These are phyloP conservation scores for Scalopus aquaticus DNA, from an alignment of 2,113 vertebrate genomes.

Conservation along the genomic window DNA sequence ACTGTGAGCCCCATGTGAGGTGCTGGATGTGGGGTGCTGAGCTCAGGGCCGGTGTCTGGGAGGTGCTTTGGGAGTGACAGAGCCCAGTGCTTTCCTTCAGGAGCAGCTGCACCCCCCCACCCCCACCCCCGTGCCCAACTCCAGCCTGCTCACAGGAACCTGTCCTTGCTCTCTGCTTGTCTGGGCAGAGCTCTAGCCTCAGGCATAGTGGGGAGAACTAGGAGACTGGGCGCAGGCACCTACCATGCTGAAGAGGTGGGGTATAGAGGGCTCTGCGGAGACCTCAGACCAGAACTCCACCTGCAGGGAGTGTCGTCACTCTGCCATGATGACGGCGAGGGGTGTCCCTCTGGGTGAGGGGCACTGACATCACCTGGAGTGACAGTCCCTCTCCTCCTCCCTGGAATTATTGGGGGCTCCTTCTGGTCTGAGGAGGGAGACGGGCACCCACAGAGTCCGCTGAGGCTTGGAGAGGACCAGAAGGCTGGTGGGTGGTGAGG, in stretches of 20 bases:
- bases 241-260: not conserved
- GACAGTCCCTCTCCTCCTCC: not conserved
- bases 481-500: constrained; percentile 44
- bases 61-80: not conserved
- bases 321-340: not conserved
- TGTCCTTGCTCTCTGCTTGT: not conserved
- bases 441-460: not conserved
- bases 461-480: constrained; percentile 23
- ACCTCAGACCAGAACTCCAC: not conserved
- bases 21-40: not conserved
- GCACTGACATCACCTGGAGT: not conserved
- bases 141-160: not conserved
- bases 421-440: not conserved
- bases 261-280: not conserved
- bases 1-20: not conserved
- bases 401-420: not conserved
- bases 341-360: no score
- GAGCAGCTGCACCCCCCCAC: not conserved
- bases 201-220: not conserved
- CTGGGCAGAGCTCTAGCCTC: not conserved
- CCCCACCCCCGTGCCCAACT: no score
- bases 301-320: not conserved
- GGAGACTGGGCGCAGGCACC: not conserved
- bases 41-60: not conserved
- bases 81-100: not conserved